Evolutionary conservation across 2,113 vertebrate genomes (phyloP).

Genomic region (Nycticorax nycticorax): DNA sequence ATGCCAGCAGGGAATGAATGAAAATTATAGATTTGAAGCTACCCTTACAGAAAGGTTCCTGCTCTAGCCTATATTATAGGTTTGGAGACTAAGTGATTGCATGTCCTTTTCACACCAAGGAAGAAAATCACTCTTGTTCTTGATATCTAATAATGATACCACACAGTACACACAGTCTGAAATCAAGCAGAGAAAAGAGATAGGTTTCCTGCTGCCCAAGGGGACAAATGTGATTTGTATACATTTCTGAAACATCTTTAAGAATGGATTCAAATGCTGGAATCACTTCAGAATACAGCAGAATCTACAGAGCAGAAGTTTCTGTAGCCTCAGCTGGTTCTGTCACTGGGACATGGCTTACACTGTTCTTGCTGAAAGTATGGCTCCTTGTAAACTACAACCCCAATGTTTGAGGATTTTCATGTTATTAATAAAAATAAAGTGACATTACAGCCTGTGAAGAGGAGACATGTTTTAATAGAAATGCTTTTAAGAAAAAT

Average conservation of each 20-base stretch:
- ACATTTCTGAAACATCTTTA: neutral
- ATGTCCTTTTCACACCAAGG: constrained; percentile 63
- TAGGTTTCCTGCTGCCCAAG: constrained; percentile 10
- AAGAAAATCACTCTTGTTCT: constrained; percentile 50
- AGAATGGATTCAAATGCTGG: neutral
- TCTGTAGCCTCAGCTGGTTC: neutral
- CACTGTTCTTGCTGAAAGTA: neutral
- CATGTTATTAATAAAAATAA: neutral
- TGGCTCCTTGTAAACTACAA: neutral
- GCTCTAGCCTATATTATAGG: constrained; percentile 16
- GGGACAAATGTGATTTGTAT: neutral
- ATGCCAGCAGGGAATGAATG: constrained; percentile 1
- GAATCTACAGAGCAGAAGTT: neutral
- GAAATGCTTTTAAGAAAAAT: neutral
- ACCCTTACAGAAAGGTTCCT: constrained; percentile 1
- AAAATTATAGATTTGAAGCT: constrained; percentile 31
- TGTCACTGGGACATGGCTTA: neutral
- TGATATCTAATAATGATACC: constrained; percentile 31
- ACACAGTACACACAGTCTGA: constrained; percentile 25
- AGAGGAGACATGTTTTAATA: neutral
- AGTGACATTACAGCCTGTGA: neutral
- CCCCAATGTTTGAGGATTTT: neutral
- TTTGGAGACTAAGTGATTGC: constrained; percentile 43
- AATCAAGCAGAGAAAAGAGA: constrained; percentile 51
- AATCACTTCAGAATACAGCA: neutral